Evolutionary conservation across 2,888 invertebrate genomes (phyloP), one percentile per base, ranked within the genome.

Genomic region (Agriotes lineatus): DNA sequence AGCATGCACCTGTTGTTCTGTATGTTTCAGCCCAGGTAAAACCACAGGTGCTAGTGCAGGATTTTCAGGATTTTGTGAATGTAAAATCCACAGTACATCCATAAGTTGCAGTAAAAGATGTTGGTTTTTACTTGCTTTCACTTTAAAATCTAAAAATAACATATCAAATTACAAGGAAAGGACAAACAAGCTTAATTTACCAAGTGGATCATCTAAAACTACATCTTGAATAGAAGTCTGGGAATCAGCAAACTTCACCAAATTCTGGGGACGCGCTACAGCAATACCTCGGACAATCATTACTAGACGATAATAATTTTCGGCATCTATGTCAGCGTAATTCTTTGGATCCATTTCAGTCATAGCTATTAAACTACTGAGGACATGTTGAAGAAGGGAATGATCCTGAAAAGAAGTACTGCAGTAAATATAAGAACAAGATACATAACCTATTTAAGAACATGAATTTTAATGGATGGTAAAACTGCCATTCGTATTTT

Each of bases 281-380:
- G 96, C 96, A 50, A 97, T 93, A 37, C 94, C 92, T 44, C 96
- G 88, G 0, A 95, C 93, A 10, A 95, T 90, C 60, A 96, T 85
- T 37, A 97, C 90, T 20, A 97, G 87, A 1, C 96, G 89, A 85
- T 96, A 96, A 83, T 93, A 97, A 60, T 93, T 93, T 82, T 97
- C 97, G 0, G 96, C 95, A 83, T 97, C 96, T 72, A 95, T 90
- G 78, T 91, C 90, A 68, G 88, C 87, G 0, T 90, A 86, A 74
- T 93, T 90, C 2, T 87, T 85, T 1, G 74, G 69, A 33, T 82
- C 82, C 0, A 84, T 81, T 67, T 89, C 87, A 48, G 89, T 88
- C 80, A 94, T 88, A 65, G 88, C 86, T 57, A 87, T 88, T 22
- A 95, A 85, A 19, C 91, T 90, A 10, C 85, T 86, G 78, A 90